Base-by-base conservation (phyloP, 2,888 invertebrate species). In the Hemicrepidius hirtus region DNA sequence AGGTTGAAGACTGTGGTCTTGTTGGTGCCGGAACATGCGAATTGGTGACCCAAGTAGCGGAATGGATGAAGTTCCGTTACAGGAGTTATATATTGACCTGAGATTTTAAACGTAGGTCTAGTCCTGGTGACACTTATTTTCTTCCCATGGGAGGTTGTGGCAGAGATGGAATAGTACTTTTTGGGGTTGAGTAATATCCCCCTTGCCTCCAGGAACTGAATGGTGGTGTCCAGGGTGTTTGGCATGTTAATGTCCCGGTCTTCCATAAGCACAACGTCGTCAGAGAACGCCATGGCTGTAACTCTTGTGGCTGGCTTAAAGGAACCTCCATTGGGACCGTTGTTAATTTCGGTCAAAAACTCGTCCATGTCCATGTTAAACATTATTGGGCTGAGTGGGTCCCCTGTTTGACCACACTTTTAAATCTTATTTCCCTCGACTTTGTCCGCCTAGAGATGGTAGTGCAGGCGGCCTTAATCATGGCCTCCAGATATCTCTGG, bases 371-470 rank as follows among this genome's bases (percentile, higher is more conserved):
- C 77, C 1, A 80, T n/a, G 28, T 81, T 80, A 40, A 83, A 81
- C 0, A 80, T 67, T 0, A 80, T 0, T 0, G 81, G 80, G 2
- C 84, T 84, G 10, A 86, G 73, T 0, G 85, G 85, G 72, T 86
- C 85, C 86, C 86, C 75, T 87, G 87, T 12, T 84, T 80, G 3
- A 86, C 86, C 0, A 85, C 85, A 20, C 83, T 78, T 0, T 21
- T 24, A 32, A 81, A 75, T 7, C 13, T 24, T 2, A 82, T 75
- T 0, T 65, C 53, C 35, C 66, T 7, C 12, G 40, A 10, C 13
- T 40, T 40, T 10, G 13, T 3, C 40, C 40, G 10, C 40, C 40
- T 10, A 40, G 40, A 40, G 55, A 81, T 49, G 60, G 41, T 68
- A 2, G 83, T 28, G 40, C 10, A 10, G 40, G 40, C 40, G 40